Conservation (phyloP, 1,140 invertebrate genomes). For the Adelges cooleyi region DNA sequence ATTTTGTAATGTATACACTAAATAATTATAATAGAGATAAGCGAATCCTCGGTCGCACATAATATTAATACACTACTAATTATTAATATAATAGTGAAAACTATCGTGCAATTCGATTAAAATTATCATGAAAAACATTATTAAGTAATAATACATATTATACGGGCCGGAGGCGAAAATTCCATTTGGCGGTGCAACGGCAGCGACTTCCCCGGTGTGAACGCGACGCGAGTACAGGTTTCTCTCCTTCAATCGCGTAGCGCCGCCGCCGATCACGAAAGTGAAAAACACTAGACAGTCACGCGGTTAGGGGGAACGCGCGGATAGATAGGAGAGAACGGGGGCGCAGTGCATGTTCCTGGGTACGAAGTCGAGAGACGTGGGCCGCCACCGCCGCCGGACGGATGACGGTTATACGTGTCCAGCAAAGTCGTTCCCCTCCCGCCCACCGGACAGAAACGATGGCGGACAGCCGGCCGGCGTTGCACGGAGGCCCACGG, state of each 20-base stretch:
- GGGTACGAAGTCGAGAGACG: constrained; percentile 15
- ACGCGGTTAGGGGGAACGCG: neutral
- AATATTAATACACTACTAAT: no score
- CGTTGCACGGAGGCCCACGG: neutral
- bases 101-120: constrained; percentile 7
- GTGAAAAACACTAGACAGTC: constrained; percentile 7
- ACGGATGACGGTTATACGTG: constrained; percentile 28
- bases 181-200: neutral
- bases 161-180: neutral
- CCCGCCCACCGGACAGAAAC: neutral
- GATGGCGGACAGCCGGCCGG: neutral
- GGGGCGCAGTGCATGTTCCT: constrained; percentile 2
- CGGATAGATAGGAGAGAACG: neutral
- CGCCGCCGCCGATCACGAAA: constrained; percentile 18
- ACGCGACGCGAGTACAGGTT: neutral
- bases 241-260: no score
- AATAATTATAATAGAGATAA: no score
- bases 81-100: neutral
- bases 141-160: no score
- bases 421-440: constrained; percentile 5
- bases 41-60: no score
- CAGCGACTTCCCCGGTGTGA: neutral
- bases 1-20: no score
- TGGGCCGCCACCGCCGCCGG: constrained; percentile 12
- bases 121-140: no score